Evolutionary conservation across 1,140 invertebrate genomes (phyloP), one percentile per base, ranked within the genome.

Genomic region (Brevipalpus yothersi): DNA sequence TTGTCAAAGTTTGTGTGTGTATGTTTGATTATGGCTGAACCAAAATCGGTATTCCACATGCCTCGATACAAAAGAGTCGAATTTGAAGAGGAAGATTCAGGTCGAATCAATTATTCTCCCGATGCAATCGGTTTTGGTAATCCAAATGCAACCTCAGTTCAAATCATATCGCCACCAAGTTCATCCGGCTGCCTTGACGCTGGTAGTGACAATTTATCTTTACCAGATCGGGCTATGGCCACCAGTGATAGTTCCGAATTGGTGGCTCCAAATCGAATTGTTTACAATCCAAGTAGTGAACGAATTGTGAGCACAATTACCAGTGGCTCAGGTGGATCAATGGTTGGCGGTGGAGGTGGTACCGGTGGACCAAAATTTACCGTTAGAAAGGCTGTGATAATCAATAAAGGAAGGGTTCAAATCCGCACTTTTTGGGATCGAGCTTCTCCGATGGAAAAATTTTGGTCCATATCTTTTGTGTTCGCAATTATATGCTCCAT

Each of bases 371-470:
- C 15, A 31, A 17, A 31, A 39, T 12, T 12, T 19, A 15, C 23
- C n/a, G 13, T 7, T 15, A 47, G 19, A 15, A 47, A 47, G 19
- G 23, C 53, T n/a, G 7, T 51, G 15, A 55, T 41, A 31, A 40
- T 55, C 11, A 23, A 67, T 62, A 41, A 64, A 51, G 49, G 61
- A n/a, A 39, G 62, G 15, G 58, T 57, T 64, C 41, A 66, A 67
- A 60, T 67, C 65, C 62, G 65, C 60, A 78, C 73, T 63, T 71
- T 80, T 65, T 82, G 76, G 82, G 77, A 80, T 69, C 75, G 77
- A 57, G 71, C 78, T 41, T 77, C 72, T 5, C 67, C 71, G 5
- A 63, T 81, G 42, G 79, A 81, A 66, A 78, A 75, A 70, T 72
- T 73, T 19, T 71, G 81, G 8, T 66, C 21, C 53, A 55, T 55